Percentiles rank a stretch among this genome's conserved stretches.
phyloP scores from a whole-genome alignment of 2,888 invertebrate genomes.

The Ennomos erosarius region DNA sequence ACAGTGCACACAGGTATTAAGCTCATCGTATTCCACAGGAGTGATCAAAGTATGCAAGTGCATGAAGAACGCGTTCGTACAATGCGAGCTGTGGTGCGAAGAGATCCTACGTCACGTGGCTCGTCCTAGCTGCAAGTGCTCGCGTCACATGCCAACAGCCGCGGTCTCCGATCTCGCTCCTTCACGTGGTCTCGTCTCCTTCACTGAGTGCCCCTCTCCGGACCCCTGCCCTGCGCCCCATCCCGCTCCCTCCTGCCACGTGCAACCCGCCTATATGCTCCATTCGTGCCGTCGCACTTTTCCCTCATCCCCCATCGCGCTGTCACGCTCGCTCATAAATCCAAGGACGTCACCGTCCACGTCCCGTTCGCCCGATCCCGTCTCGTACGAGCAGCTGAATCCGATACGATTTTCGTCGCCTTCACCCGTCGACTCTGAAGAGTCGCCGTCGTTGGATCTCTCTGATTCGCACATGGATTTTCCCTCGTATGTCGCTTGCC shows the following conservation, averaged over 20 bases:
- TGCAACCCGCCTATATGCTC: slow-evolving; percentile 53
- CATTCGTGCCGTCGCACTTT: slow-evolving; percentile 38
- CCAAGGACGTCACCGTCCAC: not conserved
- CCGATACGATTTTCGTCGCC: no score
- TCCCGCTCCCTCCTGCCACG: slow-evolving; percentile 38
- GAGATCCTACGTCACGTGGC: slow-evolving; percentile 68
- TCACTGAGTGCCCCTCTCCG: slow-evolving; percentile 56
- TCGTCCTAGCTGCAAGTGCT: slow-evolving; percentile 70
- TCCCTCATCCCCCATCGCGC: slow-evolving; percentile 11
- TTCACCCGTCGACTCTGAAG: no score
- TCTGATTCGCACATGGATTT: no score
- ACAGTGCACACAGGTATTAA: not conserved
- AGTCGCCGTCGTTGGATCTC: no score
- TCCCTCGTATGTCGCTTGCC: no score
- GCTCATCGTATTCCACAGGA: slow-evolving; percentile 46
- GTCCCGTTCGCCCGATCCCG: not conserved
- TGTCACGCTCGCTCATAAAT: slow-evolving; percentile 3
- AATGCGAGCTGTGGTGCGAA: slow-evolving; percentile 77
- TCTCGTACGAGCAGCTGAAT: not conserved
- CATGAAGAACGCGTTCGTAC: slow-evolving; percentile 75
- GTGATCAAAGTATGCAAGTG: slow-evolving; percentile 73
- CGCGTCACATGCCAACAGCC: slow-evolving; percentile 62
- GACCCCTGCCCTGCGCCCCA: slow-evolving; percentile 47
- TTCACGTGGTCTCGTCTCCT: slow-evolving; percentile 54
- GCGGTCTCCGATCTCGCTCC: slow-evolving; percentile 55